phyloP scores from a whole-genome alignment of 2,888 invertebrate genomes.

The Cheilosia pagana region DNA sequence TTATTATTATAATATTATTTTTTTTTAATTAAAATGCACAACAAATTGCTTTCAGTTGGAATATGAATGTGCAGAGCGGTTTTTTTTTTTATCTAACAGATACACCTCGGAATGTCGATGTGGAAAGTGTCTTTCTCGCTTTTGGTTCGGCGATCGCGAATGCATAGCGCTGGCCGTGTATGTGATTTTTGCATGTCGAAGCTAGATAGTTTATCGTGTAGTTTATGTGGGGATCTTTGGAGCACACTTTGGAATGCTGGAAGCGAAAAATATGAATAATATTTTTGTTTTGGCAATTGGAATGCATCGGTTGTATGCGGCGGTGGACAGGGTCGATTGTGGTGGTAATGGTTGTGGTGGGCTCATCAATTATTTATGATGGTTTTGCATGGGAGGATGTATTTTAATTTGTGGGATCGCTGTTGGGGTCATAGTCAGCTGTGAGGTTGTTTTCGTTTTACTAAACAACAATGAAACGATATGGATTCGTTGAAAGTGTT shows the following conservation, averaged over 20 bases:
- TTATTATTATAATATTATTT: conserved; percentile 42
- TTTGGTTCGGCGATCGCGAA: conserved; percentile 18
- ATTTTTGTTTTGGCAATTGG: conserved; percentile 23
- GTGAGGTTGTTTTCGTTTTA: not conserved
- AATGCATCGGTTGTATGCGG: conserved; percentile 24
- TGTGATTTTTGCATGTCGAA: conserved; percentile 63
- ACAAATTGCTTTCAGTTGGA: conserved; percentile 68
- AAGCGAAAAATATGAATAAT: conserved; percentile 62
- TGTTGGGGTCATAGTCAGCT: conserved; percentile 18
- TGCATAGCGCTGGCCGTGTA: conserved; percentile 37
- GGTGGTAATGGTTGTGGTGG: not conserved
- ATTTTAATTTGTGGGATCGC: not conserved
- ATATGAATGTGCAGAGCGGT: conserved; percentile 57
- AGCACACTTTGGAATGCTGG: conserved; percentile 72
- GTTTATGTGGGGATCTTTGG: conserved; percentile 57
- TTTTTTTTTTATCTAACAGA: conserved; percentile 59
- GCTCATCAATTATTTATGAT: conserved; percentile 40
- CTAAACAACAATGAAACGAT: not conserved
- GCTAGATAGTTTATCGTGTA: conserved; percentile 59
- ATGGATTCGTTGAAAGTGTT: too few relatives aligned
- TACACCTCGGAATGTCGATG: conserved; percentile 67
- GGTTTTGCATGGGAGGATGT: not conserved
- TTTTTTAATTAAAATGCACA: conserved; percentile 72
- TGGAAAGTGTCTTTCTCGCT: conserved; percentile 51
- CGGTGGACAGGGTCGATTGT: not conserved